A percentile compares a stretch with the other conserved stretches of the same genome.
These are phyloP conservation scores for Gastrophryne carolinensis DNA, from an alignment of 2,797 vertebrate genomes.

Conservation along the genomic window DNA sequence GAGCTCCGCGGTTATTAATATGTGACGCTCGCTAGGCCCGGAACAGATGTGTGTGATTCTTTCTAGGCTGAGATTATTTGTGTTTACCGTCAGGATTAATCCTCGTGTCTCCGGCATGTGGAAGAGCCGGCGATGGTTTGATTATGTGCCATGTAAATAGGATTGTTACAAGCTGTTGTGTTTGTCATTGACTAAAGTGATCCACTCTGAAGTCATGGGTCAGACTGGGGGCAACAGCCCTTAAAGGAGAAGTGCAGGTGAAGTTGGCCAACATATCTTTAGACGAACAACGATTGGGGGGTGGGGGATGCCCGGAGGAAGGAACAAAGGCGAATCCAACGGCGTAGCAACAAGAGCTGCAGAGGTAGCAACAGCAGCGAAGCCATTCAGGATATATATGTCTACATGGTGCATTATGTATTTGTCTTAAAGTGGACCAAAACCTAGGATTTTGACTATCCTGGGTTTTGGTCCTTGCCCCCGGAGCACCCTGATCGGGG, in stretches of 20 bases:
- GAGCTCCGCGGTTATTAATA: conserved; percentile 3
- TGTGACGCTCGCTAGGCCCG: not conserved
- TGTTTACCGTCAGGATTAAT: conserved; percentile 6
- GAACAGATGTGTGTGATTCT: conserved; percentile 5
- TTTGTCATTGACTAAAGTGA: not conserved
- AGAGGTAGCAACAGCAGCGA: too few species aligned
- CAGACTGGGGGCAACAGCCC: not conserved
- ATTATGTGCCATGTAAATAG: not conserved
- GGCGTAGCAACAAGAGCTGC: too few species aligned
- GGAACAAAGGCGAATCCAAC: too few species aligned
- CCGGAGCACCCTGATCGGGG: too few species aligned
- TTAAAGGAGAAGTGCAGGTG: not conserved
- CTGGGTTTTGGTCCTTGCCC: too few species aligned
- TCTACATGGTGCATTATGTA: too few species aligned
- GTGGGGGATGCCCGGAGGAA: too few species aligned
- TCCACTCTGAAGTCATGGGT: not conserved
- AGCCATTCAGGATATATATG: too few species aligned
- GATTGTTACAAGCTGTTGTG: not conserved
- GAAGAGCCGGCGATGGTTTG: not conserved
- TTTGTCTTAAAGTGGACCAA: too few species aligned
- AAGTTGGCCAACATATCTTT: too few species aligned
- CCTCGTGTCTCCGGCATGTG: not conserved
- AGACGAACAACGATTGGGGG: too few species aligned
- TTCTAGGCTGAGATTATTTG: not conserved
- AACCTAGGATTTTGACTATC: too few species aligned